These are phyloP conservation scores for Sitodiplosis mosellana DNA, from an alignment of 1,140 invertebrate species.

Conservation along the genomic window DNA sequence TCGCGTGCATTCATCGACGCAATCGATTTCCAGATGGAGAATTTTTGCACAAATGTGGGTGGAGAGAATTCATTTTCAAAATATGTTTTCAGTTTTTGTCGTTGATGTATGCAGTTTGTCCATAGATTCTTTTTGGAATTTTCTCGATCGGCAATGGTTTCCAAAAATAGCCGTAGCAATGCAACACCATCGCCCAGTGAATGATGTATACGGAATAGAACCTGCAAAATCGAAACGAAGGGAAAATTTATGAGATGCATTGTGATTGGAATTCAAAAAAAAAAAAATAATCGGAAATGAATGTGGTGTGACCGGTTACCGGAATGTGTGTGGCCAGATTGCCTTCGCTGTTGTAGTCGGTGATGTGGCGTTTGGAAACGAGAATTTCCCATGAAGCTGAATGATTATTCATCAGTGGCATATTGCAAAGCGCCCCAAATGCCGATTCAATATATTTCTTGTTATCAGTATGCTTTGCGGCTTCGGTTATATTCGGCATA, in stretches of 20 bases:
- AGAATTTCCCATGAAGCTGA: constrained; percentile 20
- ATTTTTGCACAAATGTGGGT: not conserved
- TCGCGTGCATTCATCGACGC: not conserved
- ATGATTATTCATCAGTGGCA: constrained; percentile 13
- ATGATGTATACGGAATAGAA: constrained; percentile 24
- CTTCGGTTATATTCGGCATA: constrained; percentile 7
- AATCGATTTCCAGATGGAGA: not conserved
- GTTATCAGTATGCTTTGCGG: constrained; percentile 9
- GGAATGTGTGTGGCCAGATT: too few species aligned
- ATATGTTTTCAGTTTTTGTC: not conserved
- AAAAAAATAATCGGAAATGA: too few species aligned
- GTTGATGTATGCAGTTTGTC: not conserved
- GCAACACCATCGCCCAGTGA: constrained; percentile 21
- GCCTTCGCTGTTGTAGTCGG: constrained; percentile 1
- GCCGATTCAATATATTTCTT: constrained; percentile 9
- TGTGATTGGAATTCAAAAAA: too few species aligned
- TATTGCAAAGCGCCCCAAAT: constrained; percentile 12
- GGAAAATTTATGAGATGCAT: constrained; percentile 1
- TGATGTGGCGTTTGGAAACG: constrained; percentile 10
- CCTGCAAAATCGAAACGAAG: constrained; percentile 9
- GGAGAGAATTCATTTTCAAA: not conserved
- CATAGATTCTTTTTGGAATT: not conserved
- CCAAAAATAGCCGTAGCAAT: constrained; percentile 15
- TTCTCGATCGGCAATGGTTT: constrained; percentile 13
- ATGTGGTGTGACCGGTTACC: too few species aligned